These are phyloP conservation scores for Terrapene triunguis DNA, from an alignment of 2,113 vertebrate genomes.

Conservation along the genomic window DNA sequence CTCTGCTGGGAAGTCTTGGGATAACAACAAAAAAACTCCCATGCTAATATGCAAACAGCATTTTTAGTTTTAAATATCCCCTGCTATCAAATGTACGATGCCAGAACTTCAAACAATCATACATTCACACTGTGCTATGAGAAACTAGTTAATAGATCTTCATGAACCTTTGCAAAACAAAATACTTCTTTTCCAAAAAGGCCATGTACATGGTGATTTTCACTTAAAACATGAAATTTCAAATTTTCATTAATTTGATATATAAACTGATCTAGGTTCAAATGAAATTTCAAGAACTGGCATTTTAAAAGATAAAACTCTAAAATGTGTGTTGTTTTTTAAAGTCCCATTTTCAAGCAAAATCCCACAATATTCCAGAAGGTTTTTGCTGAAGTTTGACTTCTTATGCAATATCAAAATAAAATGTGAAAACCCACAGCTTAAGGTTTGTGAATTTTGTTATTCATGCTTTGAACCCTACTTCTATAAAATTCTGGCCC, in stretches of 20 bases:
- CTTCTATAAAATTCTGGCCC: background rate
- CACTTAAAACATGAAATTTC: background rate
- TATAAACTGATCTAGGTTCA: background rate
- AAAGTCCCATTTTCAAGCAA: background rate
- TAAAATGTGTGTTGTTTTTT: background rate
- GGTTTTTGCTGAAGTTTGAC: background rate
- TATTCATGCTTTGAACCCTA: background rate
- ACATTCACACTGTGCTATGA: background rate
- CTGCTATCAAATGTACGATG: background rate
- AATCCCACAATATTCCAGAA: background rate
- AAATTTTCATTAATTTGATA: background rate
- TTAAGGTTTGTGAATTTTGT: background rate
- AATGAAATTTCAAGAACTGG: too few relatives aligned
- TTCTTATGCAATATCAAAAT: background rate
- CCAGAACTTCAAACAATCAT: background rate
- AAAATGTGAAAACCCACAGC: background rate
- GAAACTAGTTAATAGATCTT: fast-evolving
- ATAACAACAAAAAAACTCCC: fast-evolving
- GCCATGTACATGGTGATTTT: background rate
- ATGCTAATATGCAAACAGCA: background rate
- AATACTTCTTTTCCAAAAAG: background rate
- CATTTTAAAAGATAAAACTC: too few relatives aligned
- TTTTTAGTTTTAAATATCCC: background rate
- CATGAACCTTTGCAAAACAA: background rate
- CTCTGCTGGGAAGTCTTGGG: background rate